Evolutionary conservation across 2,797 vertebrate species (phyloP).

Genomic region (Mus spretus): DNA sequence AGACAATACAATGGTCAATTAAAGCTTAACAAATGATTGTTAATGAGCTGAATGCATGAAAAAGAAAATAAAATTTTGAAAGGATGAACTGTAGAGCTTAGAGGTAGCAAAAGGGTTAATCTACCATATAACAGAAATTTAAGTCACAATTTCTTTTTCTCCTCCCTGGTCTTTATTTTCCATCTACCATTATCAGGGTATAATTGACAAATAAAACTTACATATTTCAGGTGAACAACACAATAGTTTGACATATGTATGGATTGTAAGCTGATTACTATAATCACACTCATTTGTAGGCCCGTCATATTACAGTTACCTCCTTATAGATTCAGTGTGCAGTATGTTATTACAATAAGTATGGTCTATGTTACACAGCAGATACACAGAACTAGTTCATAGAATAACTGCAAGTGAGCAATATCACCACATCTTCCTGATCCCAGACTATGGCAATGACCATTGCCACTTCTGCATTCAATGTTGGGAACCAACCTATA

Average conservation of each 20-base stretch:
- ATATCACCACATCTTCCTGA: background rate
- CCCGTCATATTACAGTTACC: background rate
- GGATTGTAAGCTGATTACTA: background rate
- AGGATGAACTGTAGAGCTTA: slow-evolving; percentile 76
- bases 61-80: slow-evolving; percentile 81
- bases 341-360: background rate
- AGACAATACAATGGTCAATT: slow-evolving; percentile 70
- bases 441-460: too few species aligned
- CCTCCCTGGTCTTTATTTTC: background rate
- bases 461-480: background rate
- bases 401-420: background rate
- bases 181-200: background rate
- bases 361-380: background rate
- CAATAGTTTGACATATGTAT: background rate
- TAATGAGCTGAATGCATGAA: slow-evolving; percentile 81
- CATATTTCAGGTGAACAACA: background rate
- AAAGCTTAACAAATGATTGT: slow-evolving; percentile 81
- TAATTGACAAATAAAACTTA: slow-evolving; percentile 13
- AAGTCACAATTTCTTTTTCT: background rate
- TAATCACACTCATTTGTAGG: background rate
- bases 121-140: slow-evolving; percentile 23
- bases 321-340: background rate
- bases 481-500: background rate
- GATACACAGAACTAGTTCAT: background rate
- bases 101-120: slow-evolving; percentile 71